A percentile compares a stretch with the other conserved stretches of the same genome.
phyloP scores from a whole-genome alignment of 2,888 invertebrate genomes.

The Pegoplata infirma region DNA sequence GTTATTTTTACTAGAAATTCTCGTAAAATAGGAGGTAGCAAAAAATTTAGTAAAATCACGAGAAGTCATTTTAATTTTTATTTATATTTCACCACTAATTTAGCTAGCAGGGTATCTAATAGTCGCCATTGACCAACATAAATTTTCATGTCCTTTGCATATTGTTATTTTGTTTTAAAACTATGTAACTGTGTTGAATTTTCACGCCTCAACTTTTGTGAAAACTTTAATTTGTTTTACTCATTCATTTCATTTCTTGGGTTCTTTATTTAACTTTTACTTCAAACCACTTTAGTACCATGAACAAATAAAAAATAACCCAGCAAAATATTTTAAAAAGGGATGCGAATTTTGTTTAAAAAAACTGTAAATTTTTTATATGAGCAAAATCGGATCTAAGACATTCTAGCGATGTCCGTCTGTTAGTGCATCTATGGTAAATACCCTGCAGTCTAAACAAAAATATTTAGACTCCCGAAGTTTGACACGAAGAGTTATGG shows the following conservation, averaged over 20 bases:
- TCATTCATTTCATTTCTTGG: constrained; percentile 42
- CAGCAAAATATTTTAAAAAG: constrained; percentile 16
- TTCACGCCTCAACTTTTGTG: constrained; percentile 56
- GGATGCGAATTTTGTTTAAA: not conserved
- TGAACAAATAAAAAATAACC: constrained; percentile 21
- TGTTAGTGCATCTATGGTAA: no score
- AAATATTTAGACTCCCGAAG: no score
- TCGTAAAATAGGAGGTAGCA: no score
- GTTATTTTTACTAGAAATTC: no score
- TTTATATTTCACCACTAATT: no score
- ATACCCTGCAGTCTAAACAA: no score
- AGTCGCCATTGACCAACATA: not conserved
- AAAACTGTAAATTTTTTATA: no score
- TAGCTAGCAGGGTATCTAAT: not conserved
- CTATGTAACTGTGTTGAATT: constrained; percentile 56
- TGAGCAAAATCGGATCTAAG: no score
- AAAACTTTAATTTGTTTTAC: constrained; percentile 59
- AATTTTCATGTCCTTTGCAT: not conserved
- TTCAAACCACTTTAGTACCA: constrained; percentile 22
- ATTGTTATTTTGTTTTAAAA: constrained; percentile 26
- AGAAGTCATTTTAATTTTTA: no score
- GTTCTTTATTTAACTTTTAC: constrained; percentile 47
- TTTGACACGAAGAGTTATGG: no score
- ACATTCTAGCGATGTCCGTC: no score
- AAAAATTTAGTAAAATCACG: no score